Evolutionary conservation across 37 sponge, comb jelly and placozoan species (phyloP), one percentile per base, ranked within the genome.

Genomic region (Aplysina aerophoba): DNA sequence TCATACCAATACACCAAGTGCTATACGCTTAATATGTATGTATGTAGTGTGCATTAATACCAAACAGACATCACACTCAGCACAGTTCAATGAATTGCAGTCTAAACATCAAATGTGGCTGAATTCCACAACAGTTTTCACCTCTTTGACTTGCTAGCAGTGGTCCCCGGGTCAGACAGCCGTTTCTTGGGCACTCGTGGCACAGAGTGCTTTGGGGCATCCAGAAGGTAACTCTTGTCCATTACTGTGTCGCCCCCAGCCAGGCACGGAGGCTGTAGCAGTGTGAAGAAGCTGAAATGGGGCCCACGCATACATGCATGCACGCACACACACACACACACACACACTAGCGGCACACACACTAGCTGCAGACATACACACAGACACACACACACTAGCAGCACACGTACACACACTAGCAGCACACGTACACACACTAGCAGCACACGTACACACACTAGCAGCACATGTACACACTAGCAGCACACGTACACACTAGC

Each of bases 201-300:
- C 19, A 12, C 79, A 28, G 56, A 14, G 78, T 31, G 57, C 36
- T 55, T 41, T 73, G 85, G 58, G 54, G 87, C 77, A 65, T 80
- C 75, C 69, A 66, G 21, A 63, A 54, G 28, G 86, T 81, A 30
- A 73, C 83, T 73, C 81, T 90, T 27, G 87, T 68, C 19, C 33
- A 58, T 64, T 71, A 86, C 31, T 68, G 87, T 55, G 67, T 59
- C 14, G 85, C 85, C 24, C 81, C 80, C 44, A 85, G 79, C 34
- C 86, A 44, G 50, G 8, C 6, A 11, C 8, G 50, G 17, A 30
- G 71, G 13, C 71, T 30, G 28, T 1, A 34, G 55, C 58, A 12
- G 15, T 6, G 30, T 56, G 14, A 81, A 54, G 27, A 81, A 81
- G 38, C 21, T 12, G 36, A 50, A 79, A 53, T 55, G 35, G 34